A percentile compares a stretch with the other conserved stretches of the same genome.
Evolutionary conservation across 2,888 invertebrate species (phyloP).

Genomic region (Metalampra italica): DNA sequence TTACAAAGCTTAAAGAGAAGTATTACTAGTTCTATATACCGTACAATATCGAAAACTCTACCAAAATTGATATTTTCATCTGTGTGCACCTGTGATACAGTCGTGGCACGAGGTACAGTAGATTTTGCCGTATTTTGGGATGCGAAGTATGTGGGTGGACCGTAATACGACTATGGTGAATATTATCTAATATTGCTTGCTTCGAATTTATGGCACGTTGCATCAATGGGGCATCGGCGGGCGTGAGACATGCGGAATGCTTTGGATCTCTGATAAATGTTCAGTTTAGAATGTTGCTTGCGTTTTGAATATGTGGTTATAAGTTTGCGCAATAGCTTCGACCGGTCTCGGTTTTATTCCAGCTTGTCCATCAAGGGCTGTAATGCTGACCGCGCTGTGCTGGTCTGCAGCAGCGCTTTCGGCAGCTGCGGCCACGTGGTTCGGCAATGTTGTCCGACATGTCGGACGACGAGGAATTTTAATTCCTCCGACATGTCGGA

Average conservation of each 20-base stretch:
- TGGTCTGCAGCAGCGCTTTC: too few species aligned
- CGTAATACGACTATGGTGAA: conserved; percentile 11
- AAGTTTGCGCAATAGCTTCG: too few species aligned
- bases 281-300: not conserved
- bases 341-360: too few species aligned
- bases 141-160: conserved; percentile 22
- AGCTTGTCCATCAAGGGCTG: too few species aligned
- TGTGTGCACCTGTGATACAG: not conserved
- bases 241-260: not conserved
- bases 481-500: too few species aligned
- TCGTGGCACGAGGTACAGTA: not conserved
- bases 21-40: not conserved
- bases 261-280: not conserved
- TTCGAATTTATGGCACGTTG: conserved; percentile 3
- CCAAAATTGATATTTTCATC: not conserved
- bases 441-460: too few species aligned
- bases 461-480: too few species aligned
- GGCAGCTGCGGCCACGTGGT: too few species aligned
- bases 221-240: not conserved
- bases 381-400: too few species aligned
- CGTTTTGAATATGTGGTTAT: not conserved
- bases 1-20: not conserved
- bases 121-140: conserved; percentile 17
- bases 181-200: conserved; percentile 2
- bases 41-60: not conserved